Base-by-base conservation (phyloP, 2,113 vertebrate species). In the Amia ocellicauda region DNA sequence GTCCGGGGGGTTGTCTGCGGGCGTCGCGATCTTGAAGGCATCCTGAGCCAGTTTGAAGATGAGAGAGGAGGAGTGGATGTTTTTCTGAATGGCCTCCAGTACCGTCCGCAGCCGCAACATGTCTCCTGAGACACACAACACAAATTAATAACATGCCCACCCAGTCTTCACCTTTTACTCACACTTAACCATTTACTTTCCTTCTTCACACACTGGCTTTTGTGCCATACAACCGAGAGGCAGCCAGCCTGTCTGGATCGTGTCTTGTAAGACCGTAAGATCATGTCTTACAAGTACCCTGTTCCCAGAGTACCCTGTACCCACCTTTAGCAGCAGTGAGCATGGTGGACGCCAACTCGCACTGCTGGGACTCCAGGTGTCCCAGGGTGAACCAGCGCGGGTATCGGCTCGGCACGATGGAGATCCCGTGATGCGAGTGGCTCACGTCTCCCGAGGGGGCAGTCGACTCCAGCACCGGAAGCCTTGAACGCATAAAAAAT, bases 31-130 rank as follows among this genome's bases (percentile, higher is more conserved):
- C 83, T 99, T 99, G 77, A 99, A 99, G 1, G 97, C 97, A 0
- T 99, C 97, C 75, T 99, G 97, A 57, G 97, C 97, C 81, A 99
- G 83, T 80, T 98, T 99, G 82, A 98, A 99, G 86, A 99, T 98
- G 73, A 98, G 87, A 20, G 96, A 98, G 10, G 97, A 98, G 60
- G 97, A 99, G 82, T 99, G 97, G 78, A 99, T 97, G 80, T 99
- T 95, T 73, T 98, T 98, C 88, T 98, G 97, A 80, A 99, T 96
- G 79, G 93, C 94, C 75, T 98, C 97, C 68, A 99, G 88, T 71
- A 99, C 95, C 0, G 96, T 98, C 70, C 92, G 90, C 62, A 99
- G 80, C 70, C 95, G 89, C 78, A 96, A 80, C 90, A 98, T 95
- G 74, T 99, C 95, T 26, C 97, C 97, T 99, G 69, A 4, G 57